These are phyloP conservation scores for Ploceus nigricollis DNA, from an alignment of 2,113 vertebrate genomes.

Conservation along the genomic window DNA sequence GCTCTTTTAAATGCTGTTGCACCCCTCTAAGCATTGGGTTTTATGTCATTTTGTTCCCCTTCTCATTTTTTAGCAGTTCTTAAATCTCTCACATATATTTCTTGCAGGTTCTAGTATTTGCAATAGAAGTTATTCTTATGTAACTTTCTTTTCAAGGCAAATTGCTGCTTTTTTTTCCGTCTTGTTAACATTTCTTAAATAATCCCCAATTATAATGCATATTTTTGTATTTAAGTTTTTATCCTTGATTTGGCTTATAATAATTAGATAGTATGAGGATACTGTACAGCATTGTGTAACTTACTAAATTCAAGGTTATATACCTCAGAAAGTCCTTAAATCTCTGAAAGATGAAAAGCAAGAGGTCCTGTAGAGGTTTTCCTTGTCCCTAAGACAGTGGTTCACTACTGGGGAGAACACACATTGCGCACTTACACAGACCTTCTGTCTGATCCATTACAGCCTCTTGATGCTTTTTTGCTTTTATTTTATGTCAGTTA, in stretches of 20 bases:
- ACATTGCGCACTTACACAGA: not conserved
- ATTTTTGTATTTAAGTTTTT: not conserved
- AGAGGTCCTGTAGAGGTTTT: not conserved
- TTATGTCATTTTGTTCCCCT: not conserved
- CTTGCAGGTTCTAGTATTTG: not conserved
- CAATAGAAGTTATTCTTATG: not conserved
- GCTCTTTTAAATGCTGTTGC: not conserved
- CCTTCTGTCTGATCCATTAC: not conserved
- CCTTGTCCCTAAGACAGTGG: not conserved
- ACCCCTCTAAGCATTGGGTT: not conserved
- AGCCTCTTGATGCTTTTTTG: not conserved
- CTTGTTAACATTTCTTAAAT: not conserved
- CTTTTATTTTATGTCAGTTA: not conserved
- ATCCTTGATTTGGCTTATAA: not conserved
- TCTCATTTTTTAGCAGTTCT: not conserved
- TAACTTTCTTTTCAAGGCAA: not conserved
- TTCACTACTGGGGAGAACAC: not conserved
- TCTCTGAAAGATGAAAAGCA: not conserved
- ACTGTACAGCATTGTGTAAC: not conserved
- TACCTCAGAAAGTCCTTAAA: not conserved
- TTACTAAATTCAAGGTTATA: not conserved
- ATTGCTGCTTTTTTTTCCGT: not conserved
- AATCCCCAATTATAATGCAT: not conserved
- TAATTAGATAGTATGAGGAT: not conserved
- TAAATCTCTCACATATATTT: not conserved